A percentile compares a stretch with the other conserved stretches of the same genome.
Evolutionary conservation across 2,797 vertebrate genomes (phyloP).

Genomic region (Danio tinwini): DNA sequence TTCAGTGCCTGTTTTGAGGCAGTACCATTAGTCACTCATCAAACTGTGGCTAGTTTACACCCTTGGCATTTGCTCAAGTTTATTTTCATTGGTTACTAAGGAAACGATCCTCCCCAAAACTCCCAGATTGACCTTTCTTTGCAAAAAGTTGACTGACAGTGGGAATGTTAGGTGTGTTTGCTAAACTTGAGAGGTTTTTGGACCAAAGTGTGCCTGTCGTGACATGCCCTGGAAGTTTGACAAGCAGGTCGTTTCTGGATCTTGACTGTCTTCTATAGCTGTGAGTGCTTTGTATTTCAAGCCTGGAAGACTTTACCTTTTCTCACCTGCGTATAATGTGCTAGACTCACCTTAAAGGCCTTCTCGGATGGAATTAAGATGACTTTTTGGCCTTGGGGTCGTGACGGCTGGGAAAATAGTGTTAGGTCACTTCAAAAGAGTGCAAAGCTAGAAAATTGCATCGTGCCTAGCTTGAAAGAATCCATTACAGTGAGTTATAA

Average conservation of each 20-base stretch:
- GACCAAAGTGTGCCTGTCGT: conserved; percentile 70
- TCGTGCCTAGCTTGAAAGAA: background rate
- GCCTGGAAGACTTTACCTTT: conserved; percentile 39
- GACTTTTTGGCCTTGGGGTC: background rate
- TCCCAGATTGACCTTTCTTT: conserved; percentile 5
- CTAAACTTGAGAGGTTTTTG: conserved; percentile 48
- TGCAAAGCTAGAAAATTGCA: background rate
- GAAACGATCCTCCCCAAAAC: conserved; percentile 37
- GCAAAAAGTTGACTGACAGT: conserved; percentile 27
- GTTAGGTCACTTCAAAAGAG: background rate
- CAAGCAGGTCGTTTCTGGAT: conserved; percentile 62
- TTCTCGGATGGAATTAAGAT: background rate
- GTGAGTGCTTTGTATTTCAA: conserved; percentile 37
- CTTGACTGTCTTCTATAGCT: conserved; percentile 60
- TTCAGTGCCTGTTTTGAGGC: conserved; percentile 3
- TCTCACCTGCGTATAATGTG: conserved; percentile 39
- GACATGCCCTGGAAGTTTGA: conserved; percentile 77
- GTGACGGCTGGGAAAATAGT: background rate
- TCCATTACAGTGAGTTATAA: background rate
- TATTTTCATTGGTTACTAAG: conserved; percentile 32
- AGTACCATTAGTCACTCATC: conserved; percentile 29
- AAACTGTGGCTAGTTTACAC: conserved; percentile 10
- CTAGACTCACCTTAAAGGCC: background rate
- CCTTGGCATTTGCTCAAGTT: conserved; percentile 31
- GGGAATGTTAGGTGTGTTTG: conserved; percentile 82